phyloP scores from a whole-genome alignment of 2,797 vertebrate genomes.

The Melanogrammus aeglefinus region DNA sequence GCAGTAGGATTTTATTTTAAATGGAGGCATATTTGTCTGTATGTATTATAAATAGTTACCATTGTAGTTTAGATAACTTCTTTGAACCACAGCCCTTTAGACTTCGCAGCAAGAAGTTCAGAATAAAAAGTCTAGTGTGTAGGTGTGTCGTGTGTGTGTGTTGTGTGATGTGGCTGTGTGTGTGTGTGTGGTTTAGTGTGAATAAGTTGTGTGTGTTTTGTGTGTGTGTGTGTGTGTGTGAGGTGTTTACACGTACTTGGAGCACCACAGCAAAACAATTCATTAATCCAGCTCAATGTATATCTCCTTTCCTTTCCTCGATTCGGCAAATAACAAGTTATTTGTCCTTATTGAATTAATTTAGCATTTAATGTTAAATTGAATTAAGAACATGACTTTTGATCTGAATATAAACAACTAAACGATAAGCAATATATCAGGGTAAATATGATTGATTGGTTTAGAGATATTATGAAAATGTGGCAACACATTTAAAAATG shows the following conservation, averaged over 20 bases:
- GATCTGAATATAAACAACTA: not conserved
- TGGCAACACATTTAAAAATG: not conserved
- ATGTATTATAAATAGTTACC: not conserved
- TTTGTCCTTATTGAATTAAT: slow-evolving; percentile 1
- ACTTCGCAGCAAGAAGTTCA: not conserved
- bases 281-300: not conserved
- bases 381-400: not conserved
- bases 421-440: not conserved
- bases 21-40: not conserved
- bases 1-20: not conserved
- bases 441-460: not conserved
- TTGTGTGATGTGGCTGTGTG: not conserved
- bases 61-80: too few species aligned
- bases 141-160: not conserved
- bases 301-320: not conserved
- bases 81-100: not conserved
- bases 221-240: too few species aligned
- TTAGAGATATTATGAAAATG: not conserved
- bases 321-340: not conserved
- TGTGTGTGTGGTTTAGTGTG: too few species aligned
- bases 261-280: slow-evolving; percentile 1
- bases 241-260: not conserved
- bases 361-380: not conserved
- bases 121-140: not conserved
- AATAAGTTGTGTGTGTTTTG: too few species aligned